Percentiles rank a stretch among this genome's conserved stretches.
Conservation (phyloP, 2,113 vertebrate species). For the Myotis yumanensis region DNA sequence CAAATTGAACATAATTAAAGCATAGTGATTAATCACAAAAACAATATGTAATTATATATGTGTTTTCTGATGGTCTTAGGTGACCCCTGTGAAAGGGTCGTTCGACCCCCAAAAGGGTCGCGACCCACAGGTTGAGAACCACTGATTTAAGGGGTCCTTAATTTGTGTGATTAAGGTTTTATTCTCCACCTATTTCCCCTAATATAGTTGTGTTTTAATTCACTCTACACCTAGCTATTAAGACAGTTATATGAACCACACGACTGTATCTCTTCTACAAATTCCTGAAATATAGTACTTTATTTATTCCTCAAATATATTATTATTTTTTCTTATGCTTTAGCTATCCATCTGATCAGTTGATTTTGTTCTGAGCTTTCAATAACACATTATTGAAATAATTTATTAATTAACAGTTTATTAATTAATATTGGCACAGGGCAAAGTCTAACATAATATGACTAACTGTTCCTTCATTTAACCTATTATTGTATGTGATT, state of each 20-base stretch:
- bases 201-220: not conserved
- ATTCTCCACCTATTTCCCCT: not conserved
- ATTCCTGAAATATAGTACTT: not conserved
- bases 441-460: not conserved
- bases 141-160: not conserved
- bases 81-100: too few relatives aligned
- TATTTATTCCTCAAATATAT: constrained; percentile 15
- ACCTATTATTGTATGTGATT: not conserved
- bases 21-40: too few relatives aligned
- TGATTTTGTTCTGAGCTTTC: not conserved
- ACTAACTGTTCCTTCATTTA: not conserved
- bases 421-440: constrained; percentile 11
- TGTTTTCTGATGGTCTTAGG: too few relatives aligned
- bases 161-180: not conserved
- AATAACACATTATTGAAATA: not conserved
- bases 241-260: not conserved
- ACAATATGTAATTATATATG: too few relatives aligned
- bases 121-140: too few relatives aligned
- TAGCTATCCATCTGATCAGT: not conserved
- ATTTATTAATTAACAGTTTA: not conserved
- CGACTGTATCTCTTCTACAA: not conserved
- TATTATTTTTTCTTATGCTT: not conserved
- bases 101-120: too few relatives aligned
- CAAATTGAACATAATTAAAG: too few relatives aligned
- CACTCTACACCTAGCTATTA: not conserved